Base-by-base conservation (phyloP, 2,888 invertebrate genomes). In the Polyploca ridens region DNA sequence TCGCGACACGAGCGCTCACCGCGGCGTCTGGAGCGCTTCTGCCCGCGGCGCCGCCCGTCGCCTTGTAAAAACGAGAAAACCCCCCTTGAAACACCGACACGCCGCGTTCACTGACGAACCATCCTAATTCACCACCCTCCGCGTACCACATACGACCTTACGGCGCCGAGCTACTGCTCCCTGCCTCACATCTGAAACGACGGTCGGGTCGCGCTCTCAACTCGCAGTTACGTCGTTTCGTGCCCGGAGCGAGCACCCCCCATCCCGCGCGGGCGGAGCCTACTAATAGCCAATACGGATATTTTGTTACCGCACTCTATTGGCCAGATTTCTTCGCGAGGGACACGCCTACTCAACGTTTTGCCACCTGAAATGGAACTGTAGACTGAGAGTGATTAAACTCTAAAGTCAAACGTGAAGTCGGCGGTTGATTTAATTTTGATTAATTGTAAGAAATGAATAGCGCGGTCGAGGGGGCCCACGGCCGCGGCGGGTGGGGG, bases 271-370 rank as follows among this genome's bases (percentile, higher is more conserved):
- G 87, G 93, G 90, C 92, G 93, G 90, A 82, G 91, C 91, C 90
- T 87, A 75, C 90, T 94, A 94, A 94, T 94, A 90, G 93, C 95
- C 95, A 95, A 95, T 95, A 89, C 94, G 94, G 93, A 93, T 92
- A 90, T 92, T 92, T 92, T 90, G 93, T 94, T 94, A 94, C 92
- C 92, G 91, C 90, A 90, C 91, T 93, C 91, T 94, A 95, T 95
- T 95, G 95, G 95, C 95, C 93, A 94, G 93, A 94, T 91, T 90
- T 89, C 89, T 91, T 91, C 90, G 87, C 90, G 91, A 85, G 86
- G 79, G 89, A 84, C 89, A 90, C 94, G 94, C 94, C 94, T 84
- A 81, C 84, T 83, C 79, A 76, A 69, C 72, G 66, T 63, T 61
- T 66, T 66, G 76, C 72, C 81, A 77, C 60, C 67, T 72, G 71